Evolutionary conservation across 2,888 invertebrate species (phyloP).

Genomic region (Seira musarum): DNA sequence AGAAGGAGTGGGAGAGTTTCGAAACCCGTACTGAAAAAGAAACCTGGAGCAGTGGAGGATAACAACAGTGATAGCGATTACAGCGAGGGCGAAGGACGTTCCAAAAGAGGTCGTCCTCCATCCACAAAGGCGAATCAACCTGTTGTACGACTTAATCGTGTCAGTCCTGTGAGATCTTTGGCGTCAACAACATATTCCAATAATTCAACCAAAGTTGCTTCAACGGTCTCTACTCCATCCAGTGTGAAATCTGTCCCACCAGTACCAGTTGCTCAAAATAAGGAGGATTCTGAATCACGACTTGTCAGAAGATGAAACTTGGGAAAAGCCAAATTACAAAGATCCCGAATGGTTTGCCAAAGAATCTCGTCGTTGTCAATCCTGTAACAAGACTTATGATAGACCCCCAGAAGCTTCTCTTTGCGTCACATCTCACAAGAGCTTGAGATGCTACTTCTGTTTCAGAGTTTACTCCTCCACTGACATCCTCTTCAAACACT

Average conservation of each 20-base stretch:
- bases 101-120: background rate
- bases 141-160: no score
- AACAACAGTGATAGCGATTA: no score
- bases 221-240: no score
- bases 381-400: constrained; percentile 38
- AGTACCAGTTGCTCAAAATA: background rate
- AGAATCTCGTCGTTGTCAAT: constrained; percentile 50
- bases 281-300: constrained; percentile 14
- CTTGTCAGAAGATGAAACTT: constrained; percentile 52
- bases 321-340: constrained; percentile 49
- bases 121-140: no score
- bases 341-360: constrained; percentile 52
- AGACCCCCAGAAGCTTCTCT: constrained; percentile 22
- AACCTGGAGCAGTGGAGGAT: background rate
- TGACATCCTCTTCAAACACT: constrained; percentile 64
- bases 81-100: background rate
- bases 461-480: constrained; percentile 64
- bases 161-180: no score
- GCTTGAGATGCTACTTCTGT: constrained; percentile 67
- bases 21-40: constrained; percentile 29
- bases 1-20: constrained; percentile 29
- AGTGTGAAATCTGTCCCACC: background rate
- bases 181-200: no score
- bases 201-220: no score
- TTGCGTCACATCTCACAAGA: constrained; percentile 52